phyloP scores from a whole-genome alignment of 2,113 vertebrate species.

The Hemichromis elongatus region DNA sequence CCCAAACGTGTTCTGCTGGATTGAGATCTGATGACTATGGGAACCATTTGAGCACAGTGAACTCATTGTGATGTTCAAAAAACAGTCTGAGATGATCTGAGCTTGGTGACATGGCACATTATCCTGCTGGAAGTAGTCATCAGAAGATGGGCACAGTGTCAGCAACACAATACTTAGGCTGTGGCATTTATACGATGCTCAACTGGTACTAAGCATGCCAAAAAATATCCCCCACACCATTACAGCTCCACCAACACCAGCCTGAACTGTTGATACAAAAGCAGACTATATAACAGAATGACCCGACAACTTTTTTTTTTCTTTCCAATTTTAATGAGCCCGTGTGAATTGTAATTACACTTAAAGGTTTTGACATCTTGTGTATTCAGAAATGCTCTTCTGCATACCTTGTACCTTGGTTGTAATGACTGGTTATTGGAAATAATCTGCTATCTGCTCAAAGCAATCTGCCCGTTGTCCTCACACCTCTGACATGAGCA shows the following conservation, averaged over 20 bases:
- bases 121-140: background rate
- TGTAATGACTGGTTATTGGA: background rate
- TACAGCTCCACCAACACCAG: background rate
- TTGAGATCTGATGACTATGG: background rate
- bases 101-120: background rate
- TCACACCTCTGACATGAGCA: background rate
- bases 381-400: rapidly evolving
- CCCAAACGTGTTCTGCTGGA: background rate
- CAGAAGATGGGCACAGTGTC: background rate
- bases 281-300: background rate
- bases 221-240: background rate
- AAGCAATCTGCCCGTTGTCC: rapidly evolving
- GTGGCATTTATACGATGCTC: background rate
- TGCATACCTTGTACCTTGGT: background rate
- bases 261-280: background rate
- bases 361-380: background rate
- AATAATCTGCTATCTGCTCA: background rate
- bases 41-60: background rate
- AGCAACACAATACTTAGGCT: background rate
- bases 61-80: background rate
- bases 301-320: background rate
- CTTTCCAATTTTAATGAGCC: background rate
- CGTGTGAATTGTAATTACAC: background rate
- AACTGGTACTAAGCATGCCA: background rate
- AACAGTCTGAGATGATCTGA: background rate